Evolutionary conservation across 2,888 invertebrate species (phyloP).

Genomic region (Ceraclea dissimilis): DNA sequence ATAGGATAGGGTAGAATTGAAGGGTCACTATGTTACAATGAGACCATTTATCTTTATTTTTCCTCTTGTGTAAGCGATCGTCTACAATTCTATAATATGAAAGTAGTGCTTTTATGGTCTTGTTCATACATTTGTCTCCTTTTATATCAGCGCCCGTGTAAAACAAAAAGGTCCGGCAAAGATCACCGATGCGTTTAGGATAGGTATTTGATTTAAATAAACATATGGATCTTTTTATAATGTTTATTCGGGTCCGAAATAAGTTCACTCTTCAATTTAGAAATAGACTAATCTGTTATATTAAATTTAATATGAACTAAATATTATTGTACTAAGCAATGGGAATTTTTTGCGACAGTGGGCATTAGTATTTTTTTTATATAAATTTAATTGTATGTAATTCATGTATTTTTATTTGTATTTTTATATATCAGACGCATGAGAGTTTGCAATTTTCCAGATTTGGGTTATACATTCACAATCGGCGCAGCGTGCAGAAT

Average conservation of each 20-base stretch:
- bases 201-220: constrained; percentile 12
- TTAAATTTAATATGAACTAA: too few relatives aligned
- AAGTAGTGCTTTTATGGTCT: constrained; percentile 6
- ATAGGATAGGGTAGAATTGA: not conserved
- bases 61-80: constrained; percentile 12
- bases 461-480: too few relatives aligned
- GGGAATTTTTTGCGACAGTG: too few relatives aligned
- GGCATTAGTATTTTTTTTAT: too few relatives aligned
- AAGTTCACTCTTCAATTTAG: too few relatives aligned
- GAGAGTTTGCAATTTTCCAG: too few relatives aligned
- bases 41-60: constrained; percentile 12
- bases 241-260: not conserved
- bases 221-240: constrained; percentile 5
- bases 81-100: constrained; percentile 1
- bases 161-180: constrained; percentile 9
- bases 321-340: too few relatives aligned
- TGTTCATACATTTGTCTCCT: constrained; percentile 14
- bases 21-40: constrained; percentile 2
- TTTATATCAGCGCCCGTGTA: constrained; percentile 4
- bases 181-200: constrained; percentile 8
- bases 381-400: too few relatives aligned
- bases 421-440: too few relatives aligned
- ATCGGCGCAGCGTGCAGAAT: too few relatives aligned
- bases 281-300: too few relatives aligned
- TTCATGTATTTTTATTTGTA: too few relatives aligned